Conservation (phyloP, 2,888 invertebrate species). For the Apomyelois bistriatella region DNA sequence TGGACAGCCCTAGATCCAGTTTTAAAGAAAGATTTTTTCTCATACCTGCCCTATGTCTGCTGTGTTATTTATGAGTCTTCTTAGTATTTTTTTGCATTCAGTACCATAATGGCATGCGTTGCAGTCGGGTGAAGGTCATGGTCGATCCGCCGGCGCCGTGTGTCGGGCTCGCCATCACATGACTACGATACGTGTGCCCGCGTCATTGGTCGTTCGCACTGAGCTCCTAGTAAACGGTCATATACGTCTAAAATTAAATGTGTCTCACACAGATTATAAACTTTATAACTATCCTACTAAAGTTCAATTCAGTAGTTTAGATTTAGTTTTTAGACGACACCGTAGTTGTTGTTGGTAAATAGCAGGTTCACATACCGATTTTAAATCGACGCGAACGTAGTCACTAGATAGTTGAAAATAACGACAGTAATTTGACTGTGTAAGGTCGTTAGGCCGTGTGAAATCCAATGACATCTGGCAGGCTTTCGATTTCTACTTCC, state of each 20-base stretch:
- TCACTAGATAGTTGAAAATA: not conserved
- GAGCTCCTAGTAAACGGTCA: not conserved
- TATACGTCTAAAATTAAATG: not conserved
- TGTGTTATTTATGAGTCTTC: slow-evolving; percentile 36
- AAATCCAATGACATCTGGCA: not conserved
- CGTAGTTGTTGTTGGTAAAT: not conserved
- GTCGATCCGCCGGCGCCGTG: slow-evolving; percentile 43
- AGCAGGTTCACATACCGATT: not conserved
- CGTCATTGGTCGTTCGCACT: slow-evolving; percentile 45
- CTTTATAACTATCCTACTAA: not conserved
- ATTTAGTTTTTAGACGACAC: not conserved
- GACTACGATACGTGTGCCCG: slow-evolving; percentile 51
- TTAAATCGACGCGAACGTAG: not conserved
- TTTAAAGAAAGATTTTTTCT: not conserved
- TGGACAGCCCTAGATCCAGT: not conserved
- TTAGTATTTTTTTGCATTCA: slow-evolving; percentile 29
- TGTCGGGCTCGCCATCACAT: slow-evolving; percentile 57
- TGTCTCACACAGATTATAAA: not conserved
- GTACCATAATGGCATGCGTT: slow-evolving; percentile 31
- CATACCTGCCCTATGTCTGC: slow-evolving; percentile 13
- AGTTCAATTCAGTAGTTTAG: not conserved
- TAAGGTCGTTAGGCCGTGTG: no score
- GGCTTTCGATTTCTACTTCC: not conserved
- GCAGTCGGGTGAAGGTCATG: slow-evolving; percentile 66
- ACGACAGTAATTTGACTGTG: not conserved